These are phyloP conservation scores for Xestobium rufovillosum DNA, from an alignment of 2,888 invertebrate species.

Conservation along the genomic window DNA sequence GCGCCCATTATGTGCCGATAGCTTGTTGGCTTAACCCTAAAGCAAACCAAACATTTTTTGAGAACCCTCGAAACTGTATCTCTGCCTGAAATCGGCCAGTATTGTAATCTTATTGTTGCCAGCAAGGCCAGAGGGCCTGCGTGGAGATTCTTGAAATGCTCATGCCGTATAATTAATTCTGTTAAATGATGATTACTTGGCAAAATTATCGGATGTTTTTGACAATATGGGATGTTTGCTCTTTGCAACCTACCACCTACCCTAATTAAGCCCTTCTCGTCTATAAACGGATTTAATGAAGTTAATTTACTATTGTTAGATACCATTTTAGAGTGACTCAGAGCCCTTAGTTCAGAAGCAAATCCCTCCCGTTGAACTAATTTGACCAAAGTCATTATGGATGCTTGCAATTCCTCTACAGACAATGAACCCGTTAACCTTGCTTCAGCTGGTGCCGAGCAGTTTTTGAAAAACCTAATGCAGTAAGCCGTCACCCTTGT, in stretches of 20 bases:
- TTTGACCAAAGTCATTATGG: slow-evolving; percentile 3
- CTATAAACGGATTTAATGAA: background rate
- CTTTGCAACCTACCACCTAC: no score
- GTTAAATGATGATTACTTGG: slow-evolving; percentile 9
- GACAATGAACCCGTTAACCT: no score
- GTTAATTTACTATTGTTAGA: background rate
- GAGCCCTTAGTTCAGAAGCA: slow-evolving; percentile 7
- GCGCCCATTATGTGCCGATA: slow-evolving; percentile 11
- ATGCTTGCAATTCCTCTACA: no score
- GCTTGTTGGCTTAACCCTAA: slow-evolving; percentile 7
- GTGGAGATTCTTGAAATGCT: slow-evolving; percentile 11
- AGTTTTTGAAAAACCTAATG: slow-evolving; percentile 2
- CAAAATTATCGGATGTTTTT: no score
- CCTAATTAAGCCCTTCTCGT: background rate
- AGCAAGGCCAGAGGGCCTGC: slow-evolving; percentile 6
- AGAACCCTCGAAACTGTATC: background rate
- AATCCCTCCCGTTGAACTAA: slow-evolving; percentile 11
- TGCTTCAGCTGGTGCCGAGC: background rate
- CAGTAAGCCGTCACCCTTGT: slow-evolving; percentile 2
- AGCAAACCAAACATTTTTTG: slow-evolving; percentile 1
- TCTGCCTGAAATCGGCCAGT: background rate
- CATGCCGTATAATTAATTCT: slow-evolving; percentile 7
- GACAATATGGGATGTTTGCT: no score
- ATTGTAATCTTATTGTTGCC: background rate
- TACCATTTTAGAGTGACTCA: background rate